A percentile compares a stretch with the other conserved stretches of the same genome.
These are phyloP conservation scores for Astur gentilis DNA, from an alignment of 2,113 vertebrate species.

Conservation along the genomic window DNA sequence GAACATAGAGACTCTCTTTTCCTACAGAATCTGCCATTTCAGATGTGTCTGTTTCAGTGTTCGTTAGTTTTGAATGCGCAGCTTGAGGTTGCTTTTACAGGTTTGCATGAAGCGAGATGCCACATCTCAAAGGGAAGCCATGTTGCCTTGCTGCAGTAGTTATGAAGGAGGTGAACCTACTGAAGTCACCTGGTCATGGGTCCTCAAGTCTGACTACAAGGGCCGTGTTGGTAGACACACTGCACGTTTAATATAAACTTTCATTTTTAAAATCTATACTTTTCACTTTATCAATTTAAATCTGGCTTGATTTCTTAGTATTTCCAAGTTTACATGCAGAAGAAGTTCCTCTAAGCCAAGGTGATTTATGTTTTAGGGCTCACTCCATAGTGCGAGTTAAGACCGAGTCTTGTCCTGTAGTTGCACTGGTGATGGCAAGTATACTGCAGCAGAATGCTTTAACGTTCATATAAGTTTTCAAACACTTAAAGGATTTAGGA, in stretches of 20 bases:
- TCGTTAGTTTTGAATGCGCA: background rate
- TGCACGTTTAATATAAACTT: background rate
- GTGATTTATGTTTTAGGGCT: background rate
- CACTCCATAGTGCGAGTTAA: background rate
- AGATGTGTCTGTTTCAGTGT: background rate
- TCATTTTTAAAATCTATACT: background rate
- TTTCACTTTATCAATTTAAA: background rate
- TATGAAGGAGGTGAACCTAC: background rate
- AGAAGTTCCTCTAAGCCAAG: background rate
- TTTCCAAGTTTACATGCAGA: background rate
- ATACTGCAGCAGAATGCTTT: background rate
- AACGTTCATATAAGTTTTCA: background rate
- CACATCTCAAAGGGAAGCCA: background rate
- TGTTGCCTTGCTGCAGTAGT: background rate
- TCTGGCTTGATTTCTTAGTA: background rate
- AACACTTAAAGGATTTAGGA: background rate
- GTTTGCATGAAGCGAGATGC: background rate
- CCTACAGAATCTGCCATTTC: background rate
- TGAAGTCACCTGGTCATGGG: background rate
- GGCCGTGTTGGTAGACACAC: background rate
- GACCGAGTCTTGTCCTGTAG: background rate
- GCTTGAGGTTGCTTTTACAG: background rate
- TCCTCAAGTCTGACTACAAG: background rate
- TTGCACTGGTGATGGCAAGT: background rate
- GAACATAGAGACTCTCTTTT: background rate